Evolutionary conservation across 1,140 invertebrate species (phyloP), one percentile per base, ranked within the genome.

Genomic region (Papilio polyxenes): DNA sequence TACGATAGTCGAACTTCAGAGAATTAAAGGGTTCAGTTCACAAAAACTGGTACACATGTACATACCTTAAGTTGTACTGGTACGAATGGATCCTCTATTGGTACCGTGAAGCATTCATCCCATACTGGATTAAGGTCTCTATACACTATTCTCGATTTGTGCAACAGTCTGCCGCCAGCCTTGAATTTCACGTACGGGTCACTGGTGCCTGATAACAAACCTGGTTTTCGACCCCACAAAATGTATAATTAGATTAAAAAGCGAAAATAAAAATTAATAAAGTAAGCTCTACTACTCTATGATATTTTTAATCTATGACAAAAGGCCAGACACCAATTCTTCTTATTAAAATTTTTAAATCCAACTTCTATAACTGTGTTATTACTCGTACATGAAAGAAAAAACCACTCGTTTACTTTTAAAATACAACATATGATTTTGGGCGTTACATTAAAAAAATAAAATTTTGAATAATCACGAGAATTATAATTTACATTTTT

Each of bases 131-230:
- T 98, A 77, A 98, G 95, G 88, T 98, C 98, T 85, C 98, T 95
- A 91, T 97, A 97, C 85, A 99, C 97, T 80, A 97, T 98, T 93
- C 98, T 97, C 84, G 98, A 98, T 95, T 99, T 99, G 95, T 99
- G 98, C 82, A 99, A 96, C 85, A 99, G 95, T 62, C 97, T 96
- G 59, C 98, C 98, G 31, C 97, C 97, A 74, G 97, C 96, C 95
- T 98, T 99, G 94, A 99, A 99, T 95, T 99, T 99, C 75, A 99
- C 98, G 93, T 99, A 99, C 13, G 99, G 99, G 96, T 99, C 99
- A 93, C 98, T 99, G 53, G 98, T 97, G 83, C 98, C 98, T 98
- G 95, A 91, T 94, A 95, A 94, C 87, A 94, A 92, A 84, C 93
- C 94, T 95, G 92, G 89, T 90, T 91, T 91, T 91, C 89, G 89